phyloP scores from a whole-genome alignment of 2,797 vertebrate species.

The Melanotaenia pygmaea region DNA sequence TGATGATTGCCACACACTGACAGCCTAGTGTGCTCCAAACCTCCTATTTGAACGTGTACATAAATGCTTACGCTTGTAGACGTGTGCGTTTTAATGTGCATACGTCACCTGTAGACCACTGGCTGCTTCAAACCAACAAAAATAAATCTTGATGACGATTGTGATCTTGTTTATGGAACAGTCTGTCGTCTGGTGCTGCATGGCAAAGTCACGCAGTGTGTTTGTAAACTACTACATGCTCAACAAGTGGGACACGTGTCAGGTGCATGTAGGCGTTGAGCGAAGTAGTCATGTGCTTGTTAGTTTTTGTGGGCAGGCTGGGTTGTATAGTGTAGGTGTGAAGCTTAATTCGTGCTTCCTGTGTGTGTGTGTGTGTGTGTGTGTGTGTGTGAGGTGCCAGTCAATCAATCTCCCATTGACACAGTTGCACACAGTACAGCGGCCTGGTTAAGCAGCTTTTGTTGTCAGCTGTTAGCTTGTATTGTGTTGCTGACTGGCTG shows the following conservation, averaged over 20 bases:
- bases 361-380: constrained; percentile 11
- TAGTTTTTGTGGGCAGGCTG: not conserved
- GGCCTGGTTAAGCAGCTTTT: constrained; percentile 53
- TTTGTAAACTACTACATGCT: constrained; percentile 24
- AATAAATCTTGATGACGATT: constrained; percentile 12
- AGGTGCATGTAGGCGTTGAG: not conserved
- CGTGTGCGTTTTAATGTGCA: not conserved
- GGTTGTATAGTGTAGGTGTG: constrained; percentile 20
- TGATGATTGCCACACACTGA: not conserved
- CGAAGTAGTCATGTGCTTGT: constrained; percentile 5
- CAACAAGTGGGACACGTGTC: constrained; percentile 1
- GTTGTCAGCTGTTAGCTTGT: constrained; percentile 62
- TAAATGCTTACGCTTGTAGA: not conserved
- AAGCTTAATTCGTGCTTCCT: constrained; percentile 25
- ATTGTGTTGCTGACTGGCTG: constrained; percentile 53
- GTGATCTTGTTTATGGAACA: constrained; percentile 53
- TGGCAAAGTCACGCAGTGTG: not conserved
- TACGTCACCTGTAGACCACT: not conserved
- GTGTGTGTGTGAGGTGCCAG: constrained; percentile 19
- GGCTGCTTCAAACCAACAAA: not conserved
- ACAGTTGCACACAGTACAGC: constrained; percentile 11
- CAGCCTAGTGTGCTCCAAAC: not conserved
- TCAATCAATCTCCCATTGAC: constrained; percentile 71
- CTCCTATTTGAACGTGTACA: not conserved
- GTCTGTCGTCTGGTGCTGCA: constrained; percentile 31